phyloP scores from a whole-genome alignment of 2,888 invertebrate species.

The Gibbula magus region DNA sequence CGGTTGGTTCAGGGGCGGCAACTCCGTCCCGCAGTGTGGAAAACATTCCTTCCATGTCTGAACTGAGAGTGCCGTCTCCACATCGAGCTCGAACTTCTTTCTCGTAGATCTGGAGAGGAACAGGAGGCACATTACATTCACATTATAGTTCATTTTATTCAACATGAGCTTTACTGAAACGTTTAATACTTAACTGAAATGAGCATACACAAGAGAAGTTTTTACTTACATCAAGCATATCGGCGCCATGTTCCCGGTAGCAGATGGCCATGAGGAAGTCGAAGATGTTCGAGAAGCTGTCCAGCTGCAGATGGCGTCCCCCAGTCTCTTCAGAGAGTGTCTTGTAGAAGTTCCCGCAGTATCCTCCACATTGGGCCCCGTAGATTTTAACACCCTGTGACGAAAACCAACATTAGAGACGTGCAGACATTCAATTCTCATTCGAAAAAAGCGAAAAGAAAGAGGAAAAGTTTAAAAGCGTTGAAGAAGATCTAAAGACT shows the following conservation, averaged over 20 bases:
- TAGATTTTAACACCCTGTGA: constrained; percentile 59
- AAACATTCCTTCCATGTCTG: constrained; percentile 56
- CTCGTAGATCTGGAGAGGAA: constrained; percentile 47
- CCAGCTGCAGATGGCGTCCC: constrained; percentile 64
- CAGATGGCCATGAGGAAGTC: constrained; percentile 72
- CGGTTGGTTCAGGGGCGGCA: background rate
- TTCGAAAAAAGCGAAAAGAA: background rate
- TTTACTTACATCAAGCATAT: constrained; percentile 49
- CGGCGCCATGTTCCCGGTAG: constrained; percentile 65
- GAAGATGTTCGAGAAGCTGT: constrained; percentile 65
- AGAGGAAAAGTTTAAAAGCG: background rate
- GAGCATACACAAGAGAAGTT: background rate
- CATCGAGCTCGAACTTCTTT: constrained; percentile 53
- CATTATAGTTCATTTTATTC: background rate
- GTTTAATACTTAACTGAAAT: background rate
- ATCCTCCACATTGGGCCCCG: constrained; percentile 49
- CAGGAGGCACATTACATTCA: background rate
- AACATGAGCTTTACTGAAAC: background rate
- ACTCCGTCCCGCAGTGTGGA: constrained; percentile 47
- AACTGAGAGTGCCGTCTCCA: constrained; percentile 41
- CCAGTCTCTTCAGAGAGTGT: constrained; percentile 57
- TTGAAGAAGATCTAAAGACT: constrained; percentile 10
- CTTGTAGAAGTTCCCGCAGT: constrained; percentile 53
- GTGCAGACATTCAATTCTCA: background rate
- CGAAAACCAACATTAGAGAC: background rate